Percentiles rank a stretch among this genome's conserved stretches.
Evolutionary conservation across 2,888 invertebrate species (phyloP).

Genomic region (Eucera pruinosa): DNA sequence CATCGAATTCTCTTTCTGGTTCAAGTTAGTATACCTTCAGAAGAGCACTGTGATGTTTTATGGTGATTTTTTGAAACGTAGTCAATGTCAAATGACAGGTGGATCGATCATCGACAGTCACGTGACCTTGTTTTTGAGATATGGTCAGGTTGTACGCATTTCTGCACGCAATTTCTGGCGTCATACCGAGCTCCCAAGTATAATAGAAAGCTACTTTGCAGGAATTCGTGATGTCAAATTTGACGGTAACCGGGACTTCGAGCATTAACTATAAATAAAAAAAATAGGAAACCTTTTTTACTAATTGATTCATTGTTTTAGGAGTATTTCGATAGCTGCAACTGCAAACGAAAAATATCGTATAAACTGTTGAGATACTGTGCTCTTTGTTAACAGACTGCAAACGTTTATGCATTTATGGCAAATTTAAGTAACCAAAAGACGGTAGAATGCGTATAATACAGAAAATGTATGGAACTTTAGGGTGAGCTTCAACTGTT

Average conservation of each 20-base stretch:
- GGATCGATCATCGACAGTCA: constrained; percentile 55
- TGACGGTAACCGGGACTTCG: constrained; percentile 69
- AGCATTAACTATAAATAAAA: constrained; percentile 76
- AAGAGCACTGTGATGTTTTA: constrained; percentile 67
- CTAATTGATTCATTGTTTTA: too few species aligned
- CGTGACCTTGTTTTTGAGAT: constrained; percentile 62
- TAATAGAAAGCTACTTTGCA: constrained; percentile 82
- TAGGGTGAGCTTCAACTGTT: too few species aligned
- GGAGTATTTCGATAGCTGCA: too few species aligned
- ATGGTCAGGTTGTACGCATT: constrained; percentile 53
- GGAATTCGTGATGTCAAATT: constrained; percentile 79
- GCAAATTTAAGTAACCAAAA: too few species aligned
- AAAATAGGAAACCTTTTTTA: neutral
- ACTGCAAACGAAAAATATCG: too few species aligned
- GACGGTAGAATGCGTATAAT: too few species aligned
- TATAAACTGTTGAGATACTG: too few species aligned
- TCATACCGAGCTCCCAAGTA: constrained; percentile 78
- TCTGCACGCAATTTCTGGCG: constrained; percentile 60
- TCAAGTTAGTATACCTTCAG: constrained; percentile 64
- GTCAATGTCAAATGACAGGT: constrained; percentile 67
- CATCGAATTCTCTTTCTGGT: too few species aligned
- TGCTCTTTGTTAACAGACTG: too few species aligned
- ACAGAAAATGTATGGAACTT: too few species aligned
- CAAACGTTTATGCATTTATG: too few species aligned
- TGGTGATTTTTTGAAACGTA: constrained; percentile 61